Conservation (phyloP, 2,888 invertebrate genomes). For the Mesorhabditis spiculigera region DNA sequence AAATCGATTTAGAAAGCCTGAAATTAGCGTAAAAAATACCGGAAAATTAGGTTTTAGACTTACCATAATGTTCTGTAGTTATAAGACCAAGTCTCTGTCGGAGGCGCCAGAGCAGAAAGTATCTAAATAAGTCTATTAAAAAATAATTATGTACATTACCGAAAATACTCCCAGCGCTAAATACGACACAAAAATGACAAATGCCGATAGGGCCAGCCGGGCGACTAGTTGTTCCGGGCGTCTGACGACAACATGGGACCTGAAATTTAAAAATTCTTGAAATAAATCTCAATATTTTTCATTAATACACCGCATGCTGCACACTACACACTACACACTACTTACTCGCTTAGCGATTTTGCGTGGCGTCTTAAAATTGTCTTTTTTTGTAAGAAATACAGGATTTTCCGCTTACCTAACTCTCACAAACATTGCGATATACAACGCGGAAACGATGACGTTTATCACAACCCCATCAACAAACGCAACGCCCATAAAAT, state of each 20-base stretch:
- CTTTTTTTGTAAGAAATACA: too few species aligned
- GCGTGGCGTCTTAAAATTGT: too few species aligned
- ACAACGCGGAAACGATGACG: slow-evolving; percentile 34
- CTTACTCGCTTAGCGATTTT: too few species aligned
- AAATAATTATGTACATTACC: too few species aligned
- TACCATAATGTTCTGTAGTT: slow-evolving; percentile 7
- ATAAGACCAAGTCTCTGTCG: slow-evolving; percentile 31
- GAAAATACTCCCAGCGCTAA: slow-evolving; percentile 29
- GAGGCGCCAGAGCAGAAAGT: slow-evolving; percentile 34
- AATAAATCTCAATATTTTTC: too few species aligned
- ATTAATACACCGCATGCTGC: too few species aligned
- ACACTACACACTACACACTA: too few species aligned
- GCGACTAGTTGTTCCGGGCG: slow-evolving; percentile 38
- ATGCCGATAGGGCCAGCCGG: slow-evolving; percentile 39
- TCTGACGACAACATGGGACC: slow-evolving; percentile 35
- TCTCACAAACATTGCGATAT: slow-evolving; percentile 35
- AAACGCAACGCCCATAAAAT: slow-evolving; percentile 35
- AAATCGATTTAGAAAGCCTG: background rate
- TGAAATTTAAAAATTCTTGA: slow-evolving; percentile 12
- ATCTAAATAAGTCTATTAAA: slow-evolving; percentile 9
- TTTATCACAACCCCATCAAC: slow-evolving; percentile 41
- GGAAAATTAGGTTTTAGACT: background rate
- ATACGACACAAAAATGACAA: slow-evolving; percentile 42
- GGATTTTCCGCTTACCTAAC: slow-evolving; percentile 15
- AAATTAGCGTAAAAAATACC: background rate